Evolutionary conservation across 2,797 vertebrate species (phyloP).

Genomic region (Taenioides sp.): DNA sequence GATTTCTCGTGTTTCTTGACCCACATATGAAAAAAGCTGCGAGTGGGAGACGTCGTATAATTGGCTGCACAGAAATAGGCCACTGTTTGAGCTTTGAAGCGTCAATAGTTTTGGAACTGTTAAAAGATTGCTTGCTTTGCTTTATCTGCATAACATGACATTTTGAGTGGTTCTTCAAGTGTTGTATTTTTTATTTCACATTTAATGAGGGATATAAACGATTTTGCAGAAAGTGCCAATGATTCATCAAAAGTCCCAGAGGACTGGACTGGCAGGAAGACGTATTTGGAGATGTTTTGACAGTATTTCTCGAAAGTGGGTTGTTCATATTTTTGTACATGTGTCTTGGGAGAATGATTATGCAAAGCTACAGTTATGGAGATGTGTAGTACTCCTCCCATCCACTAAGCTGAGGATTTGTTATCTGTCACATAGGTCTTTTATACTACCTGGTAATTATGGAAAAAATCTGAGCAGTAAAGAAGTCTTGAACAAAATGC

Average conservation of each 20-base stretch:
- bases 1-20: slow-evolving; percentile 52
- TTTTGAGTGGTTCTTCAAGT: slow-evolving; percentile 37
- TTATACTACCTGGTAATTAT: background rate
- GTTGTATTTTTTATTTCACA: slow-evolving; percentile 1
- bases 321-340: slow-evolving; percentile 25
- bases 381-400: slow-evolving; percentile 36
- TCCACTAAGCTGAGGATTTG: slow-evolving; percentile 29
- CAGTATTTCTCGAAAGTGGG: slow-evolving; percentile 19
- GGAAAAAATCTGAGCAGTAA: background rate
- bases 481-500: background rate
- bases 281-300: slow-evolving; percentile 10
- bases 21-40: slow-evolving; percentile 55
- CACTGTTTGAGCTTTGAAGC: slow-evolving; percentile 64
- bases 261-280: slow-evolving; percentile 34
- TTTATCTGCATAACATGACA: slow-evolving; percentile 46
- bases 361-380: slow-evolving; percentile 38
- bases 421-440: background rate
- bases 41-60: slow-evolving; percentile 54
- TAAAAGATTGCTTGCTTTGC: slow-evolving; percentile 37
- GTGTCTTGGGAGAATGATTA: slow-evolving; percentile 24
- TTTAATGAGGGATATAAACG: slow-evolving; percentile 36
- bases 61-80: slow-evolving; percentile 65
- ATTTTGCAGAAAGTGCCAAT: slow-evolving; percentile 5
- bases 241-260: slow-evolving; percentile 30
- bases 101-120: slow-evolving; percentile 54